Base-by-base conservation (phyloP, 2,888 invertebrate species). In the Nephrocerus scutellatus region DNA sequence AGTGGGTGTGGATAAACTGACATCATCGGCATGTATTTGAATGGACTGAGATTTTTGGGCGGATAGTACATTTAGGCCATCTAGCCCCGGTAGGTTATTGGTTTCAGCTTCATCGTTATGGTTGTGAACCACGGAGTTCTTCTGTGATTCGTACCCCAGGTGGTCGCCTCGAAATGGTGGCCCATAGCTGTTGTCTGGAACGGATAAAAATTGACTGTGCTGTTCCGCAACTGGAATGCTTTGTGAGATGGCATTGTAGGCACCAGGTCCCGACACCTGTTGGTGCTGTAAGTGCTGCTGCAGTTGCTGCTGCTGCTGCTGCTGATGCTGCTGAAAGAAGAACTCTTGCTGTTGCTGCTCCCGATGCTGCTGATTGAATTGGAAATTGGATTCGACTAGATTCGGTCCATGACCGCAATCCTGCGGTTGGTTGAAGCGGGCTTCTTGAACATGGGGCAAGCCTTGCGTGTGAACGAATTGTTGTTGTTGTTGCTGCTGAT, bases 1-100 rank as follows among this genome's bases (percentile, higher is more conserved):
- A 7, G 76, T 75, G 2, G 80, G 81, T 1, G 39, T 10, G 4
- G 76, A 74, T 2, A 79, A 80, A 12, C 73, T 70, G 18, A 75
- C 72, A 1, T 76, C 77, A 54, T 75, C 72, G 0, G 75, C 54
- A 0, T 76, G 74, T 25, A 79, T 70, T 10, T 59, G 53, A 12
- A 68, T 57, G 25, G 59, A 56, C 18, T 67, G 61, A 0, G 67
- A 65, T 34, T 66, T 62, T 36, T 61, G 57, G 4, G 68, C 62
- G 1, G 66, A 65, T 7, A 67, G 51, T 4, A 68, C 62, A 44
- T 68, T 55, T 3, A 67, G 39, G 0, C 59, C 62, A 30, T 56
- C 57, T 9, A 66, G 37, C 0, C 66, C 68, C 3, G 66, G 66
- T 8, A 67, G 39, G 21, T 55, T 50, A 15, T 57, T 53, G 1